phyloP scores from a whole-genome alignment of 1,140 invertebrate genomes.

The Bradynema listronoti region DNA sequence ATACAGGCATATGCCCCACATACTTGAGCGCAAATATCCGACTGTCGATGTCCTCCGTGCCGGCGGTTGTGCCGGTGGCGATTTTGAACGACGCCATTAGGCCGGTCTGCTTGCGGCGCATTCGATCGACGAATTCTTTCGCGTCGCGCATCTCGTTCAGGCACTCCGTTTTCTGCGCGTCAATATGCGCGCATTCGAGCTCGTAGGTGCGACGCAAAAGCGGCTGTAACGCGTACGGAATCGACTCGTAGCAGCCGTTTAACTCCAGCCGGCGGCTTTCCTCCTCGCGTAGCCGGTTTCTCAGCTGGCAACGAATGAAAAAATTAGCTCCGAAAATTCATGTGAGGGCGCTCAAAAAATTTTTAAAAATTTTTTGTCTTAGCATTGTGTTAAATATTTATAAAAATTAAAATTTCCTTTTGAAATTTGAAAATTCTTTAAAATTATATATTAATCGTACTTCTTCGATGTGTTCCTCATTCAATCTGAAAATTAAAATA shows the following conservation, averaged over 20 bases:
- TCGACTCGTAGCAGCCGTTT: constrained; percentile 22
- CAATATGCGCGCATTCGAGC: constrained; percentile 44
- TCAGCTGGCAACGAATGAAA: constrained; percentile 37
- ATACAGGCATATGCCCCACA: constrained; percentile 19
- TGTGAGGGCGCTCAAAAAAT: no score
- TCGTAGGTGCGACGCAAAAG: constrained; percentile 51
- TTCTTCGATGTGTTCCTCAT: constrained; percentile 24
- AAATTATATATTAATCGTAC: no score
- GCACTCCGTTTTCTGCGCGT: constrained; percentile 48
- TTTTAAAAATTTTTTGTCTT: no score
- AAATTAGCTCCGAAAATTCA: no score
- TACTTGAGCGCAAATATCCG: constrained; percentile 55
- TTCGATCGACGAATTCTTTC: constrained; percentile 52
- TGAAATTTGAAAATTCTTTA: no score
- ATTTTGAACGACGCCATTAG: constrained; percentile 53
- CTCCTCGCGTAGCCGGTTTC: constrained; percentile 44
- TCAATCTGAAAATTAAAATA: constrained; percentile 37
- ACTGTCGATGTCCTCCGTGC: constrained; percentile 50
- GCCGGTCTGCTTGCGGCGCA: constrained; percentile 49
- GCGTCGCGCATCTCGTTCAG: constrained; percentile 54
- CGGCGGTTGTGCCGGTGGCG: constrained; percentile 51
- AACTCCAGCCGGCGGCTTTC: constrained; percentile 44
- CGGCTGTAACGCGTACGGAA: constrained; percentile 46
- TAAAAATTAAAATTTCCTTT: no score
- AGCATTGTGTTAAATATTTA: no score